Evolutionary conservation across 92 coral and sea anemone species (phyloP), one percentile per base, ranked within the genome.

Genomic region (Epizoanthus rinbou): DNA sequence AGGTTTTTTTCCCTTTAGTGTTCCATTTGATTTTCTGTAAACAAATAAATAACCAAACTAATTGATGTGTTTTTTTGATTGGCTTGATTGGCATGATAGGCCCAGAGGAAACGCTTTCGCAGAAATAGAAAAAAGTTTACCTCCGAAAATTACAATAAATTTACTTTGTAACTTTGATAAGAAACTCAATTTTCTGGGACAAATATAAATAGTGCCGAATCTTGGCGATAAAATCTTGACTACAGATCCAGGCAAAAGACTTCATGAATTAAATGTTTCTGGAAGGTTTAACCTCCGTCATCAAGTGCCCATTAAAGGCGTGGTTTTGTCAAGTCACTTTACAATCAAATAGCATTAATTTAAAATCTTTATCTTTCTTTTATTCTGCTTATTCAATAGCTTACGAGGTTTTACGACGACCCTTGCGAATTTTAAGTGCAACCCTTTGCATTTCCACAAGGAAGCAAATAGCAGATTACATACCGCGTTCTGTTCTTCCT

Each of bases 31-130:
- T 76, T 39, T 41, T 64, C 57, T 78, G 64, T 78, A 89, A 89
- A 80, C 62, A 85, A 89, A 64, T 86, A 85, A 80, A 80, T 81
- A 72, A 74, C 73, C 82, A 0, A 39, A 68, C 75, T 67, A 89
- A 89, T 89, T 89, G 69, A 37, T n/a, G 70, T 80, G 85, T 85
- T 84, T 84, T 58, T 62, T 58, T 86, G 54, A 50, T 50, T 50
- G 54, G 19, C 87, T 68, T 89, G 84, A 79, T 84, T 65, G 43
- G 45, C 53, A 80, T 39, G 69, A 7, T 47, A 41, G 35, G 45
- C 18, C 15, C 54, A 15, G 13, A 50, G 9, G 14, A 50, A 50
- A 50, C 13, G 54, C 54, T 47, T 8, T 50, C 54, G 54, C 54
- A 10, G 3, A 9, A 50, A 50, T 50, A 50, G 2, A 10, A 50